Conservation (phyloP, 2,888 invertebrate species). For the Elegia similella region DNA sequence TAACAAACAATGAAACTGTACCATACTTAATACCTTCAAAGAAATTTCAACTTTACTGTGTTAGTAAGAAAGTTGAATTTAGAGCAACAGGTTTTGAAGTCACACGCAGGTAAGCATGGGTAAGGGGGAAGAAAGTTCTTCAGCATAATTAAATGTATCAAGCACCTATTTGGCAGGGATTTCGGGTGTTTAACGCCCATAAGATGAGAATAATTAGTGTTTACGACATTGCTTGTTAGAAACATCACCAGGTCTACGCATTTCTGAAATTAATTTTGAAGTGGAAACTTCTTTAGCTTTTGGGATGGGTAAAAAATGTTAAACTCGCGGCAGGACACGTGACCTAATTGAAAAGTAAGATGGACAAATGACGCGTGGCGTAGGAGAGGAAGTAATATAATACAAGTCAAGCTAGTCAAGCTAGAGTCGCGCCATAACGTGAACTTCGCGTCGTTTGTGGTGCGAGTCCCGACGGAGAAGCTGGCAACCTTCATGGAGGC, state of each 20-base stretch:
- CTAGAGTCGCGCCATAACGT: too few relatives aligned
- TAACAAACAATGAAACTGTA: conserved; percentile 18
- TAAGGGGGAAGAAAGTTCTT: conserved; percentile 4
- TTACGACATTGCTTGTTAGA: not conserved
- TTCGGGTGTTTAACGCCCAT: conserved; percentile 2
- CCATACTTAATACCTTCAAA: not conserved
- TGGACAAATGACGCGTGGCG: too few relatives aligned
- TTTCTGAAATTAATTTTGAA: not conserved
- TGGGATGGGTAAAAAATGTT: too few relatives aligned
- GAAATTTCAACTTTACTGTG: not conserved
- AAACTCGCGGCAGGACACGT: too few relatives aligned
- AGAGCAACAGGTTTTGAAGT: not conserved
- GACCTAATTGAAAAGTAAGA: too few relatives aligned
- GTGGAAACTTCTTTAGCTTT: too few relatives aligned
- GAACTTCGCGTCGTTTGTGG: too few relatives aligned
- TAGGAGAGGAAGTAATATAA: too few relatives aligned
- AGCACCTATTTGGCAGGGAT: conserved; percentile 19
- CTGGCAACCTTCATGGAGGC: too few relatives aligned
- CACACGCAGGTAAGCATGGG: not conserved
- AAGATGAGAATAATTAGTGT: conserved; percentile 8
- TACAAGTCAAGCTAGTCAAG: too few relatives aligned
- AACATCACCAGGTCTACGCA: not conserved
- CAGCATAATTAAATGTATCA: conserved; percentile 18
- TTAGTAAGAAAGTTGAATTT: not conserved
- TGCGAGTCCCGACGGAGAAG: too few relatives aligned